Base-by-base conservation (phyloP, 1,140 invertebrate genomes). In the Diprion similis region DNA sequence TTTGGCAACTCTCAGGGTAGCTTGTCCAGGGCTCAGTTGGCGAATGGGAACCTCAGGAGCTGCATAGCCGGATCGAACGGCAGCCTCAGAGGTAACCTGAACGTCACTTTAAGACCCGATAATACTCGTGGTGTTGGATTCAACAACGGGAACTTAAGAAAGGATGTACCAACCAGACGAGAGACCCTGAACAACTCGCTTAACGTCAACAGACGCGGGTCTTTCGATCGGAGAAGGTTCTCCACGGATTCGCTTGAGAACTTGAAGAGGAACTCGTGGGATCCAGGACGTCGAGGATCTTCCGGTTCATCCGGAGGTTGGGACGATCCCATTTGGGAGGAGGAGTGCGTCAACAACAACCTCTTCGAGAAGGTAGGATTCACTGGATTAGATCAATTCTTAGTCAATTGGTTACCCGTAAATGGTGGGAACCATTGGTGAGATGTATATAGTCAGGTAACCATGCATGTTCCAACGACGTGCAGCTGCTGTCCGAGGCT, bases 191-290 rank as follows among this genome's bases (percentile, higher is more conserved):
- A 45, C 65, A 81, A 78, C 19, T 76, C 77, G 67, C 74, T 81
- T 46, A 81, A 77, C 73, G 78, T 78, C 1, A 76, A 75, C 19
- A 78, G 84, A 71, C 88, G 89, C 73, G 89, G 88, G 68, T 90
- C 89, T 0, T 89, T 89, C 68, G 89, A 91, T 59, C 89, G 87
- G 59, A 85, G 90, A 76, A 89, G 91, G 75, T 92, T 92, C 66
- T 94, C 93, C 0, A 91, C 91, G 7, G 93, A 94, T 83, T 94
- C 93, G 0, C 81, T 94, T 79, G 92, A 94, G 83, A 90, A 90
- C 67, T 79, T 85, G 46, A 91, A 92, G 85, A 90, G 92, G 72
- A 90, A 91, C 77, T 91, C 91, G 10, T 94, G 92, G 92, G 93
- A 94, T 78, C 87, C 90, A 8, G 90, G 89, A 45, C 86, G 92